Evolutionary conservation across 2,888 invertebrate genomes (phyloP).

Genomic region (Zelleria hepariella): DNA sequence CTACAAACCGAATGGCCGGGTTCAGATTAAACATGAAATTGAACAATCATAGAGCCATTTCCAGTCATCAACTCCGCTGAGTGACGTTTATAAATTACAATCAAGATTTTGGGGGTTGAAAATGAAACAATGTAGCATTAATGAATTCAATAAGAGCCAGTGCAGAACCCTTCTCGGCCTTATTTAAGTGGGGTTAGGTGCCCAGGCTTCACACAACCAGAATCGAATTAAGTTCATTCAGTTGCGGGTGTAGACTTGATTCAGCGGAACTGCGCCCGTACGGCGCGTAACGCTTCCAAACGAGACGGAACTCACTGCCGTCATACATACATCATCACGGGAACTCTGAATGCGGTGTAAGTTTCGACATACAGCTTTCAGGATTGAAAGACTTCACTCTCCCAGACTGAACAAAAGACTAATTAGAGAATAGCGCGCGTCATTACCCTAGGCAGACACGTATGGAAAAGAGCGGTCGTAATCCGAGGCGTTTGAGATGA

Average conservation of each 20-base stretch:
- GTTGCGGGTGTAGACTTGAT: conserved; percentile 60
- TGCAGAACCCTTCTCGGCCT: conserved; percentile 21
- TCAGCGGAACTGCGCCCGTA: conserved; percentile 52
- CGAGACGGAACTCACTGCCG: background rate
- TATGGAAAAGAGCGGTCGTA: conserved; percentile 1
- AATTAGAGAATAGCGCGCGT: background rate
- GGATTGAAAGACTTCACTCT: background rate
- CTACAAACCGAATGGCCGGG: no score
- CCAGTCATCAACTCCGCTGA: background rate
- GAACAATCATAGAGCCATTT: background rate
- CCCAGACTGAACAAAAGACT: background rate
- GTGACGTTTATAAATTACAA: background rate
- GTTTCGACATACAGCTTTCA: background rate
- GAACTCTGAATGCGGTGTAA: background rate
- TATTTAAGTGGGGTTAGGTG: conserved; percentile 53
- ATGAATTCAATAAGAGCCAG: conserved; percentile 6
- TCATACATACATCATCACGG: background rate
- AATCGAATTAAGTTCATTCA: conserved; percentile 68
- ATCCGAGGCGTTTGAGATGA: background rate
- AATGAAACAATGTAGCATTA: conserved; percentile 5
- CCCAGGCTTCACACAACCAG: conserved; percentile 60
- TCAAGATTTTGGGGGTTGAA: background rate
- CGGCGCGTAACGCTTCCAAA: background rate
- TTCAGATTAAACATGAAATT: background rate
- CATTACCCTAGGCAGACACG: background rate